These are phyloP conservation scores for Sigmodon hispidus DNA, from an alignment of 2,113 vertebrate species.

Conservation along the genomic window DNA sequence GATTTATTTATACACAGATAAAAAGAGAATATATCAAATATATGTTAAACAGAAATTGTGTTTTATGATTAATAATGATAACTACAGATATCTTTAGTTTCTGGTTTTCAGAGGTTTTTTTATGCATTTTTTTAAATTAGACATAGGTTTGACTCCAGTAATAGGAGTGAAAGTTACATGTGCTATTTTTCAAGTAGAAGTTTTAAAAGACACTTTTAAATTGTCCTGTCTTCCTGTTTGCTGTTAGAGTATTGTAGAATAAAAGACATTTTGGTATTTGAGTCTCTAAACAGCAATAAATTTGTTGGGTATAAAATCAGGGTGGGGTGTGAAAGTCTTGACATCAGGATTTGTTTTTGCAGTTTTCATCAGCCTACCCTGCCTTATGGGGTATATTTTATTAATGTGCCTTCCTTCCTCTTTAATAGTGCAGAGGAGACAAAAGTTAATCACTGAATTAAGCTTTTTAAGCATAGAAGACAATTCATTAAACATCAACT, in stretches of 20 bases:
- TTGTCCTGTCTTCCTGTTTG: neutral
- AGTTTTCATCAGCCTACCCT: neutral
- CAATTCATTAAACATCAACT: neutral
- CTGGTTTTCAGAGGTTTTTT: neutral
- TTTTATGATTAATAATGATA: neutral
- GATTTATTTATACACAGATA: neutral
- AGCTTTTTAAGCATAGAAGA: neutral
- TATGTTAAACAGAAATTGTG: neutral
- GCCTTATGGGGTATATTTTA: neutral
- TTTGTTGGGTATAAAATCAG: neutral
- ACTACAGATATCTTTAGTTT: neutral
- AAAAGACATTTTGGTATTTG: neutral
- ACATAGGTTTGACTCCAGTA: neutral
- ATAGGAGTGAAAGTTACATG: neutral
- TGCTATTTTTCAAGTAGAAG: neutral
- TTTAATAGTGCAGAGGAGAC: neutral
- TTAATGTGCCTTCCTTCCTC: neutral
- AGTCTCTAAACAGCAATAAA: neutral
- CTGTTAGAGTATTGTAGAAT: neutral
- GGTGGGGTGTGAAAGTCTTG: neutral
- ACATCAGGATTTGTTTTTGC: neutral
- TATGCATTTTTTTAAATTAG: neutral
- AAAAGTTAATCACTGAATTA: neutral
- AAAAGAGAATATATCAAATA: neutral
- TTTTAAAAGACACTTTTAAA: neutral